Conservation (phyloP, 2,888 invertebrate species). For the Stenichneumon culpator region DNA sequence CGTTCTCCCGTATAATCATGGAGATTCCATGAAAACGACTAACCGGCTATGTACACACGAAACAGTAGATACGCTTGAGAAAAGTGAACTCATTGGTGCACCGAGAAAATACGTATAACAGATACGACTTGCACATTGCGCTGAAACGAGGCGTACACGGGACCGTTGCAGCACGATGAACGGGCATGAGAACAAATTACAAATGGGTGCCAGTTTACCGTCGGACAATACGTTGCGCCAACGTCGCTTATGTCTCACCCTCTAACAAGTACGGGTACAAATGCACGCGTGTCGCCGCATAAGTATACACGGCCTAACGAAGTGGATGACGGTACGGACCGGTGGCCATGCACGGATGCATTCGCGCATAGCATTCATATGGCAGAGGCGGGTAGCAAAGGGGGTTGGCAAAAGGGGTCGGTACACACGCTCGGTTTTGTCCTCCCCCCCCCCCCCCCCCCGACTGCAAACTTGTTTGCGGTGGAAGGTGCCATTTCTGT, state of each 20-base stretch:
- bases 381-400: constrained; percentile 16
- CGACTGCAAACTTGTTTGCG: constrained; percentile 57
- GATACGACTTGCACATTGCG: constrained; percentile 2
- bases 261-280: constrained; percentile 16
- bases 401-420: constrained; percentile 27
- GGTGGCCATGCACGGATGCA: constrained; percentile 21
- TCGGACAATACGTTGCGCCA: constrained; percentile 26
- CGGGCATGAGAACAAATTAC: constrained; percentile 38
- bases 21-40: constrained; percentile 10
- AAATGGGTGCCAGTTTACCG: constrained; percentile 31
- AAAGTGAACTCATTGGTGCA: constrained; percentile 10
- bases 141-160: neutral
- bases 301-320: constrained; percentile 51
- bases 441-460: constrained; percentile 1
- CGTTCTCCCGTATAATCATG: constrained; percentile 5
- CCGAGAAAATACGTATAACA: neutral
- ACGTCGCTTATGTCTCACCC: neutral
- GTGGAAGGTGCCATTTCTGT: constrained; percentile 64
- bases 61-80: neutral
- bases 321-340: constrained; percentile 37
- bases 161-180: neutral
- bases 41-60: neutral
- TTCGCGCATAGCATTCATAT: constrained; percentile 35
- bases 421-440: constrained; percentile 30
- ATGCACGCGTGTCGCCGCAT: constrained; percentile 34